Conservation (phyloP, 35 echinoderm and acorn worm genomes). For the Acanthaster planci region DNA sequence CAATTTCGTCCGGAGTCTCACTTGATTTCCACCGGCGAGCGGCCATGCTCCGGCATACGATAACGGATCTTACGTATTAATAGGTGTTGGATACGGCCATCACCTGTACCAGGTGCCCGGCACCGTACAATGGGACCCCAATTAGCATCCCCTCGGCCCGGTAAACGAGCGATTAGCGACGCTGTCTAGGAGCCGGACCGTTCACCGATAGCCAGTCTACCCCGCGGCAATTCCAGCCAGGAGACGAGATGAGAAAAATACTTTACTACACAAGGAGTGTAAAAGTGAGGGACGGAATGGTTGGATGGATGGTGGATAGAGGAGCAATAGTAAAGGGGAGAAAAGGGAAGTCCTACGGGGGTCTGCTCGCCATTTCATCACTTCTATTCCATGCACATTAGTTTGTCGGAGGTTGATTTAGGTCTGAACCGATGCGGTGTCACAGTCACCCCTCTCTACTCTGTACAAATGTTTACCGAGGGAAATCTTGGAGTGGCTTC, state of each 20-base stretch:
- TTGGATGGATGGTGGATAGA: background rate
- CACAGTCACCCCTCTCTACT: background rate
- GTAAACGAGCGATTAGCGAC: conserved; percentile 45
- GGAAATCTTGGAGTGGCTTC: background rate
- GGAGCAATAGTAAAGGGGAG: background rate
- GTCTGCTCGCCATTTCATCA: background rate
- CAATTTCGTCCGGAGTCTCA: conserved; percentile 20
- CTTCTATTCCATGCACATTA: background rate
- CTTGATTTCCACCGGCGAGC: conserved; percentile 3
- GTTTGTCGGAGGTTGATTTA: background rate
- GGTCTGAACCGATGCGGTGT: conserved; percentile 4
- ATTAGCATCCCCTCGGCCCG: conserved; percentile 38
- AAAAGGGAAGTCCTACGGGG: background rate
- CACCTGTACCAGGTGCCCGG: conserved; percentile 40
- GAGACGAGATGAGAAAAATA: background rate
- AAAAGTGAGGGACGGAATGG: background rate
- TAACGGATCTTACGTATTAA: conserved; percentile 39
- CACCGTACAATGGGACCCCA: conserved; percentile 34
- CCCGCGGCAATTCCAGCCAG: background rate
- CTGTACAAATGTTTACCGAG: conserved; percentile 20
- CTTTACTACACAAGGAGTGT: background rate
- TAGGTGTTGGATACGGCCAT: conserved; percentile 41
- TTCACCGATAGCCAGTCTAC: conserved; percentile 22
- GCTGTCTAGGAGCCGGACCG: conserved; percentile 11
- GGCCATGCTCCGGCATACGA: conserved; percentile 1